These are phyloP conservation scores for Melanostoma scalare DNA, from an alignment of 2,888 invertebrate genomes.

Conservation along the genomic window DNA sequence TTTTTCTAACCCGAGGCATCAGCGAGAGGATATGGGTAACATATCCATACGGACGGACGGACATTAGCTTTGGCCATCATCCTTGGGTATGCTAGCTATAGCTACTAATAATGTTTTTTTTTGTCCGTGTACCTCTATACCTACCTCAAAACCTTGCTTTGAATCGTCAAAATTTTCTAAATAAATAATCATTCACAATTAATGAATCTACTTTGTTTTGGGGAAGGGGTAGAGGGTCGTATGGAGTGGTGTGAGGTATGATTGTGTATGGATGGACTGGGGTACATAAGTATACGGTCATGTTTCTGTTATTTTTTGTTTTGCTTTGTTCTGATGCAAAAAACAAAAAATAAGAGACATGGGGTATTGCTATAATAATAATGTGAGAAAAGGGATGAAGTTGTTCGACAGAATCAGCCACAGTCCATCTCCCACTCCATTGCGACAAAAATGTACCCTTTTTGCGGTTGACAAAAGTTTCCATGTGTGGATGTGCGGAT, in stretches of 20 bases:
- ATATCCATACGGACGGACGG: conserved; percentile 1
- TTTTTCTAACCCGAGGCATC: conserved; percentile 21
- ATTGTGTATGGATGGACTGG: conserved; percentile 1
- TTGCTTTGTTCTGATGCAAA: background rate
- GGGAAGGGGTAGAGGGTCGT: background rate
- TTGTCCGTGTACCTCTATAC: background rate
- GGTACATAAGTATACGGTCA: conserved; percentile 32
- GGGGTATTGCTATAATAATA: conserved; percentile 48
- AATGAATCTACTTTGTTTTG: conserved; percentile 51
- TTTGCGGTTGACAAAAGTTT: conserved; percentile 72
- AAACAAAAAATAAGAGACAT: conserved; percentile 28
- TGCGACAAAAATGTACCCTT: conserved; percentile 55
- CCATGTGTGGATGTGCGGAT: conserved; percentile 43
- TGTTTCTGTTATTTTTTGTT: conserved; percentile 45
- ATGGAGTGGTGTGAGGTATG: background rate
- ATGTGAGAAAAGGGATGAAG: conserved; percentile 58
- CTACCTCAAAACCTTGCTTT: conserved; percentile 15
- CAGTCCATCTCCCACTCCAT: conserved; percentile 20
- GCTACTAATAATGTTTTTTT: conserved; percentile 45
- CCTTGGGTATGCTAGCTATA: background rate
- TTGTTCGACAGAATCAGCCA: conserved; percentile 48
- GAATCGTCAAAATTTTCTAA: conserved; percentile 72
- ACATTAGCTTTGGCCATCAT: background rate
- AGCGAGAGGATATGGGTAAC: conserved; percentile 3
- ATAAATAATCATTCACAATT: conserved; percentile 73